Conservation (phyloP, 2,888 invertebrate genomes). For the Noctua janthe region DNA sequence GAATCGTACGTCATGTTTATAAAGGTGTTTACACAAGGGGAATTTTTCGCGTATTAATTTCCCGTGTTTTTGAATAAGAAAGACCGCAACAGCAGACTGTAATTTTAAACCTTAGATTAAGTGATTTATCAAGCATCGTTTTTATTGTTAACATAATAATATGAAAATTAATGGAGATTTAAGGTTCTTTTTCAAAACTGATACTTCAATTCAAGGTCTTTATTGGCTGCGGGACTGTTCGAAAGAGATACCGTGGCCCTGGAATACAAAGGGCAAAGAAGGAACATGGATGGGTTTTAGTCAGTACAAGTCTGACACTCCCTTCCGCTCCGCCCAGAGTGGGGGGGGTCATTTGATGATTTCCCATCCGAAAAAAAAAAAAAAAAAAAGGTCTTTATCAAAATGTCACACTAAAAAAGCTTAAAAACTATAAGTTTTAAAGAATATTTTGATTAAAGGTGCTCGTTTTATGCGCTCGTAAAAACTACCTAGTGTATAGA, state of each 20-base stretch:
- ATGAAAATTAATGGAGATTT: not conserved
- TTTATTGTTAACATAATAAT: not conserved
- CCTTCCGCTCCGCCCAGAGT: no score
- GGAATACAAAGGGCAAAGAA: no score
- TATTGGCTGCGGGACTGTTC: no score
- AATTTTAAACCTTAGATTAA: not conserved
- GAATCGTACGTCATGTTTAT: not conserved
- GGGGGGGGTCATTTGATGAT: no score
- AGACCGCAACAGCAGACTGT: not conserved
- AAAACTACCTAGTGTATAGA: not conserved
- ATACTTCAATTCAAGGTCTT: not conserved
- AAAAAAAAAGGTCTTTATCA: not conserved
- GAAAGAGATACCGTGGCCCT: no score
- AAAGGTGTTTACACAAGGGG: not conserved
- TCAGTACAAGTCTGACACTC: no score
- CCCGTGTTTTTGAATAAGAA: not conserved
- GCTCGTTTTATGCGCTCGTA: not conserved
- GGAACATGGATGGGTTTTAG: no score
- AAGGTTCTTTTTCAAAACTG: not conserved
- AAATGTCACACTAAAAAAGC: no score
- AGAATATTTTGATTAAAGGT: not conserved
- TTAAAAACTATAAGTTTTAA: no score
- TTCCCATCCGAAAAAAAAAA: no score
- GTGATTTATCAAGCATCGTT: not conserved
- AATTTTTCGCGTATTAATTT: not conserved